Evolutionary conservation across 2,113 vertebrate genomes (phyloP).

Genomic region (Chrysemys picta): DNA sequence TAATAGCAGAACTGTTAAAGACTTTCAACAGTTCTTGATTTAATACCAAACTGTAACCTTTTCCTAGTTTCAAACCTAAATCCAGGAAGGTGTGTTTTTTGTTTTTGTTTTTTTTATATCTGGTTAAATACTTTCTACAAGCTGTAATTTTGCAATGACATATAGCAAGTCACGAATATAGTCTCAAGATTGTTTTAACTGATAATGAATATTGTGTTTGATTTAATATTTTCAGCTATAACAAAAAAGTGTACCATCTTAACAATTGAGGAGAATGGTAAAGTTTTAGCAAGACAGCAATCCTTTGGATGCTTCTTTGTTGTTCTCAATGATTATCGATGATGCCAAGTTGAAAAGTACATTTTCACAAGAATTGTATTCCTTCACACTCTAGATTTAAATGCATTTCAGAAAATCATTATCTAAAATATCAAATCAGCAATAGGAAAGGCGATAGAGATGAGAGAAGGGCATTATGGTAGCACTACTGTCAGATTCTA

Average conservation of each 20-base stretch:
- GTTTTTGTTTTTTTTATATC: fast-evolving
- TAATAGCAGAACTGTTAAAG: neutral
- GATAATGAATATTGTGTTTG: neutral
- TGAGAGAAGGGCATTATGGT: neutral
- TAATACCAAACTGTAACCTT: neutral
- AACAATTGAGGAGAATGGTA: neutral
- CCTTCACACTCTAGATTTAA: neutral
- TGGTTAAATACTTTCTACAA: neutral
- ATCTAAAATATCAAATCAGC: neutral
- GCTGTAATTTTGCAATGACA: neutral
- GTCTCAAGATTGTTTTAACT: neutral
- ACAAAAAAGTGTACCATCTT: neutral
- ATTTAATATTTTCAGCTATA: neutral
- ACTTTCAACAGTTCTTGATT: neutral
- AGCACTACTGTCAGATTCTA: neutral
- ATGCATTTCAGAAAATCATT: neutral
- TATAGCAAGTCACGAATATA: neutral
- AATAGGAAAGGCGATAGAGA: neutral
- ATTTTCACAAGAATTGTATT: neutral
- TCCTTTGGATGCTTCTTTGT: neutral
- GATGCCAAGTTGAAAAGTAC: neutral
- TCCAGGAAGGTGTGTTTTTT: neutral
- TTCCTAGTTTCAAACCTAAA: neutral
- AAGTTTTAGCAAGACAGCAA: neutral
- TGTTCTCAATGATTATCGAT: neutral